Conservation (phyloP, 2,797 vertebrate species). For the Phataginus tetradactyla region DNA sequence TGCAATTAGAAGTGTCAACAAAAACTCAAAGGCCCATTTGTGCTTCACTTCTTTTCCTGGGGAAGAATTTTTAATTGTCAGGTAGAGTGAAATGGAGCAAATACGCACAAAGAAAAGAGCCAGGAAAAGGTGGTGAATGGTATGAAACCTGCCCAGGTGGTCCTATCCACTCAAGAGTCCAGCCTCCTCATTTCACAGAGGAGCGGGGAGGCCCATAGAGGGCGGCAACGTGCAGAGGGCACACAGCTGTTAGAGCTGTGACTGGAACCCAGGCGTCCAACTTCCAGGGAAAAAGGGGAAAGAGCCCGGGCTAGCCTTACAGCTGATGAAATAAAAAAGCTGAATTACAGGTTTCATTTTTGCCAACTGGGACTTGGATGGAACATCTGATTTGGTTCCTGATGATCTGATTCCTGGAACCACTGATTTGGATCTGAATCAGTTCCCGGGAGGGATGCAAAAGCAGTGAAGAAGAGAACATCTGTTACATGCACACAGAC, state of each 20-base stretch:
- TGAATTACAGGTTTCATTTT: not conserved
- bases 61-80: not conserved
- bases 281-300: not conserved
- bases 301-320: not conserved
- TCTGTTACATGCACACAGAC: not conserved
- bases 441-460: not conserved
- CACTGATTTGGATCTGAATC: not conserved
- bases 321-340: not conserved
- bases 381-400: not conserved
- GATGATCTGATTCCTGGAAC: not conserved
- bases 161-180: not conserved
- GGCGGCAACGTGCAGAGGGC: not conserved
- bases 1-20: slow-evolving; percentile 21
- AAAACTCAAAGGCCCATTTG: slow-evolving; percentile 6
- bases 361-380: not conserved
- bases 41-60: not conserved
- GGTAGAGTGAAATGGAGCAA: not conserved
- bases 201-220: not conserved
- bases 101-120: not conserved
- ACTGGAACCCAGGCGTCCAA: not conserved
- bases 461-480: not conserved
- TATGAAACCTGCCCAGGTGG: not conserved
- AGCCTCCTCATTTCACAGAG: not conserved
- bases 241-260: not conserved
- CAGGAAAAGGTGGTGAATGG: not conserved